Evolutionary conservation across 2,797 vertebrate species (phyloP).

Genomic region (Clarias fuscus): DNA sequence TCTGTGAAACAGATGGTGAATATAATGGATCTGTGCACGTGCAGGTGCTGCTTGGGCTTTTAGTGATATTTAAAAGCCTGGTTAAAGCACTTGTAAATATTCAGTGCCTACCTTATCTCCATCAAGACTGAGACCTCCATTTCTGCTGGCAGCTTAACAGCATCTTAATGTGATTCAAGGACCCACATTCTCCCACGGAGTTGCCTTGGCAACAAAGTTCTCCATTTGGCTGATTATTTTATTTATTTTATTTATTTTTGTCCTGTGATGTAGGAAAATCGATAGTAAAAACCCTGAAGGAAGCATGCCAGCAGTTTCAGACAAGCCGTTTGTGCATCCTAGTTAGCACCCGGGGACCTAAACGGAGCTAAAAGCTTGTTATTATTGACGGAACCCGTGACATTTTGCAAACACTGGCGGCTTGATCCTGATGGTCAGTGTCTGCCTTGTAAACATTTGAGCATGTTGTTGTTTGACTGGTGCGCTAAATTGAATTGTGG

Average conservation of each 20-base stretch:
- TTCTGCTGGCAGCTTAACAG: constrained; percentile 60
- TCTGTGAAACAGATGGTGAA: constrained; percentile 28
- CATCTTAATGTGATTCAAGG: constrained; percentile 75
- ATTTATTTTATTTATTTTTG: constrained; percentile 40
- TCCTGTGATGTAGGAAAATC: constrained; percentile 70
- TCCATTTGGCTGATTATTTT: constrained; percentile 18
- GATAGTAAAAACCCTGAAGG: constrained; percentile 69
- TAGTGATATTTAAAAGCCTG: constrained; percentile 47
- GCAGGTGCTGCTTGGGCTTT: constrained; percentile 12
- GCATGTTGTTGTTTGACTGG: neutral
- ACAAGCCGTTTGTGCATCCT: constrained; percentile 15
- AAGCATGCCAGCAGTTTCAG: constrained; percentile 56
- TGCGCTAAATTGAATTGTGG: neutral
- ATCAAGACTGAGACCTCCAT: constrained; percentile 63
- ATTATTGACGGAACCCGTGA: constrained; percentile 12
- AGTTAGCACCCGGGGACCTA: constrained; percentile 4
- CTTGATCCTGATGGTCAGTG: neutral
- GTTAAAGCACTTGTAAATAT: constrained; percentile 56
- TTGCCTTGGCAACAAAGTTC: constrained; percentile 77
- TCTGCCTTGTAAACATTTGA: neutral
- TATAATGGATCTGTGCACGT: constrained; percentile 5
- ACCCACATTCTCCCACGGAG: constrained; percentile 73
- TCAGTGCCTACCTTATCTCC: constrained; percentile 57
- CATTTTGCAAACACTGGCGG: constrained; percentile 7
- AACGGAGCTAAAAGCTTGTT: neutral